Conservation (phyloP, 2,888 invertebrate species). For the Zygothrica quintamaculata region DNA sequence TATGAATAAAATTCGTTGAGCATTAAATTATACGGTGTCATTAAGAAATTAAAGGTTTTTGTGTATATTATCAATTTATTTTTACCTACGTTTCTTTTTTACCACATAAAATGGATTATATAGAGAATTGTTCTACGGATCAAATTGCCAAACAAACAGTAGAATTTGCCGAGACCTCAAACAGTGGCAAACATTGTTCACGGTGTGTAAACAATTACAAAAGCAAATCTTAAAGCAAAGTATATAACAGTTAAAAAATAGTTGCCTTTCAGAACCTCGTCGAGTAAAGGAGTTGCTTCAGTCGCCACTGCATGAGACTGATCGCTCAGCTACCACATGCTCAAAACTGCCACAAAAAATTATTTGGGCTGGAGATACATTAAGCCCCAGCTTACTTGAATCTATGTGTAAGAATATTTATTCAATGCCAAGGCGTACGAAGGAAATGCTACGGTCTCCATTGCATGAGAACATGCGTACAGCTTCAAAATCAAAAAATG, state of each 20-base stretch:
- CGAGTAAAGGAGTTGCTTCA: constrained; percentile 6
- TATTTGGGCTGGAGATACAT: not conserved
- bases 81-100: too few relatives aligned
- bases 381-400: not conserved
- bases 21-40: too few relatives aligned
- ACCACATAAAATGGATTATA: too few relatives aligned
- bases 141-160: too few relatives aligned
- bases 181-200: not conserved
- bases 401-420: not conserved
- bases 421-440: constrained; percentile 20
- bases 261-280: constrained; percentile 13
- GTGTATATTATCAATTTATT: too few relatives aligned
- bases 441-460: constrained; percentile 24
- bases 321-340: not conserved
- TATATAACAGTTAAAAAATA: not conserved
- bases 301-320: constrained; percentile 12
- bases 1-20: too few relatives aligned
- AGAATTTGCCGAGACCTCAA: too few relatives aligned
- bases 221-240: not conserved
- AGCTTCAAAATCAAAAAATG: not conserved
- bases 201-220: constrained; percentile 6
- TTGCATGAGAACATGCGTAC: constrained; percentile 7
- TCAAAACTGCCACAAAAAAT: not conserved
- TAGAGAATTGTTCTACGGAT: too few relatives aligned
- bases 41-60: too few relatives aligned